Conservation (phyloP, 2,113 vertebrate species). For the Nycticebus coucang region DNA sequence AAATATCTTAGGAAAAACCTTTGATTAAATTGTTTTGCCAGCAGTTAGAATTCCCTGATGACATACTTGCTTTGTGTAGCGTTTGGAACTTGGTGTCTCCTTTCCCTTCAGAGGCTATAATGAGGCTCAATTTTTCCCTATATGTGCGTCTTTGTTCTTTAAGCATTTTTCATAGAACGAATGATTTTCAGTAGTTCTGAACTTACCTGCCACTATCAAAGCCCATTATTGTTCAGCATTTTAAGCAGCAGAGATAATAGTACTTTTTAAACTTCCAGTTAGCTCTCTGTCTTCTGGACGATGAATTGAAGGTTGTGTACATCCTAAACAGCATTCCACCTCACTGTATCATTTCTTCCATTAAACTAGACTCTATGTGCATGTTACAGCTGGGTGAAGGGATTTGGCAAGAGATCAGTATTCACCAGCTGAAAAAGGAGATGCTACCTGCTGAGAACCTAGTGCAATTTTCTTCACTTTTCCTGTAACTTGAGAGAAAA, state of each 20-base stretch:
- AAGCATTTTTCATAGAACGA: slow-evolving; percentile 70
- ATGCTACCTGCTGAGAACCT: background rate
- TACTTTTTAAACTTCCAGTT: slow-evolving; percentile 70
- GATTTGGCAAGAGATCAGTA: background rate
- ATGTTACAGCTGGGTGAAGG: background rate
- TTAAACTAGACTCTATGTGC: background rate
- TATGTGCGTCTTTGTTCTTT: slow-evolving; percentile 69
- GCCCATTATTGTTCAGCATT: slow-evolving; percentile 67
- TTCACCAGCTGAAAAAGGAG: background rate
- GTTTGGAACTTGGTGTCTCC: background rate
- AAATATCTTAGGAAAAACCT: slow-evolving; percentile 44
- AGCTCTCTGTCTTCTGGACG: slow-evolving; percentile 61
- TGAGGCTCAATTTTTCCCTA: slow-evolving; percentile 58
- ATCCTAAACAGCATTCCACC: slow-evolving; percentile 10
- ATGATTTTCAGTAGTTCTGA: slow-evolving; percentile 33
- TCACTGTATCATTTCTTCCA: background rate
- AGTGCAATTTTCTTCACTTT: background rate
- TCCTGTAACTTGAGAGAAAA: background rate
- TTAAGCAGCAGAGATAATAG: slow-evolving; percentile 68
- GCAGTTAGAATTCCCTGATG: slow-evolving; percentile 58
- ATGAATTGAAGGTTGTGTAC: slow-evolving; percentile 45
- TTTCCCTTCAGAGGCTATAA: slow-evolving; percentile 57
- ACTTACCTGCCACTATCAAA: slow-evolving; percentile 75
- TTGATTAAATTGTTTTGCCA: slow-evolving; percentile 66
- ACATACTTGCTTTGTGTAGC: slow-evolving; percentile 25